Evolutionary conservation across 2,113 vertebrate species (phyloP).

Genomic region (Centropus unirufus): DNA sequence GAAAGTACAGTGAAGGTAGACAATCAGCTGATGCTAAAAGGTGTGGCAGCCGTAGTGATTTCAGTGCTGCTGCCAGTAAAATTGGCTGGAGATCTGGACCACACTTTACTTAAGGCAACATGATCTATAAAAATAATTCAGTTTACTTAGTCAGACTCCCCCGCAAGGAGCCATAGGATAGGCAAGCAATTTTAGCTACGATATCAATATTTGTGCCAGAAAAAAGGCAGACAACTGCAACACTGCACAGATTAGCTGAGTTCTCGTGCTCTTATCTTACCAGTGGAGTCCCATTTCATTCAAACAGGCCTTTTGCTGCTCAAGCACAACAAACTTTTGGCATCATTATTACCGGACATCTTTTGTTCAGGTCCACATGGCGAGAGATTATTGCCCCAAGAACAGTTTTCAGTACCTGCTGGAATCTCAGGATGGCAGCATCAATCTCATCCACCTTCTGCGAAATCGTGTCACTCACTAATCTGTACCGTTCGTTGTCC

Average conservation of each 20-base stretch:
- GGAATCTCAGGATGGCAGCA: constrained; percentile 88
- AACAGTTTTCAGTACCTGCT: constrained; percentile 84
- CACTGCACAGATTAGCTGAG: constrained; percentile 11
- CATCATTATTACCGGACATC: neutral
- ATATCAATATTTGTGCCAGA: neutral
- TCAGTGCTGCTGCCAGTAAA: neutral
- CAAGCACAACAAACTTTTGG: neutral
- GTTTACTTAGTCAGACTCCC: neutral
- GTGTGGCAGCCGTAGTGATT: neutral
- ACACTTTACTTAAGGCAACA: neutral
- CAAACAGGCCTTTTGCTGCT: constrained; percentile 3
- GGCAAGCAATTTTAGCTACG: neutral
- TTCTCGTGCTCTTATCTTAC: neutral
- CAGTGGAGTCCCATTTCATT: constrained; percentile 2
- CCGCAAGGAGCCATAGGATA: neutral
- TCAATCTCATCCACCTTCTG: constrained; percentile 91
- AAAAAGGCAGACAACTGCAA: constrained; percentile 24
- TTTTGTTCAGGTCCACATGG: neutral
- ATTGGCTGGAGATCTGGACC: neutral
- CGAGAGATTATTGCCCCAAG: neutral
- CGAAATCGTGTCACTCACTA: constrained; percentile 80
- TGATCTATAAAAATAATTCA: neutral
- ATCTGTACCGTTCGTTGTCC: constrained; percentile 88
- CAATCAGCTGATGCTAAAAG: neutral
- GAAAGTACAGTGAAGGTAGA: neutral